A percentile compares a stretch with the other conserved stretches of the same genome.
Conservation (phyloP, 2,888 invertebrate species). For the Cantharis rufa region DNA sequence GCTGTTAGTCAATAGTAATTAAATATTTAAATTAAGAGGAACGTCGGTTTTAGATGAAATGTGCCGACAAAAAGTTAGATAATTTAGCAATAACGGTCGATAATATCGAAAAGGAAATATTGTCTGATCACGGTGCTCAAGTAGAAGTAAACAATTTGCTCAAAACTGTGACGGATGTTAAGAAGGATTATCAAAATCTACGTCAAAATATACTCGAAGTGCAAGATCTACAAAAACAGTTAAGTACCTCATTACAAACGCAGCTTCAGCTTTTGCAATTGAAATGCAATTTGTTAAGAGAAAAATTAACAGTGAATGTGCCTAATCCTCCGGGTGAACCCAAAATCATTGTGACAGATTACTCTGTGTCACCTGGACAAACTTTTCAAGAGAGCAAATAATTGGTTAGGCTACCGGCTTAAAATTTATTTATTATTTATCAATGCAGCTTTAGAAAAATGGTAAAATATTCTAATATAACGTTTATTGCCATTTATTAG, state of each 20-base stretch:
- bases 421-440: constrained; percentile 3
- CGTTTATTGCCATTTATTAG: constrained; percentile 35
- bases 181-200: constrained; percentile 78
- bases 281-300: constrained; percentile 73
- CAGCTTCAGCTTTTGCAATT: constrained; percentile 75
- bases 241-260: constrained; percentile 72
- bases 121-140: constrained; percentile 54
- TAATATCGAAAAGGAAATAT: constrained; percentile 69
- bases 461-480: constrained; percentile 34
- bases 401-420: constrained; percentile 7
- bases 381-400: constrained; percentile 21
- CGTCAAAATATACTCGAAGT: constrained; percentile 79
- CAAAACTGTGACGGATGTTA: constrained; percentile 77
- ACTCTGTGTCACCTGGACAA: constrained; percentile 20
- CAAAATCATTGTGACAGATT: constrained; percentile 20
- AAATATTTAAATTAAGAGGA: not conserved
- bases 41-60: constrained; percentile 64
- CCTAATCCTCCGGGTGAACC: constrained; percentile 25
- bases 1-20: not conserved
- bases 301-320: constrained; percentile 63
- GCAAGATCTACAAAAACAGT: constrained; percentile 78
- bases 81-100: constrained; percentile 76
- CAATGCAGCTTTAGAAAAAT: constrained; percentile 32
- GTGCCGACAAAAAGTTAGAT: constrained; percentile 73
- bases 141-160: constrained; percentile 74